Evolutionary conservation across 2,797 vertebrate genomes (phyloP).

Genomic region (Linurgus olivaceus): DNA sequence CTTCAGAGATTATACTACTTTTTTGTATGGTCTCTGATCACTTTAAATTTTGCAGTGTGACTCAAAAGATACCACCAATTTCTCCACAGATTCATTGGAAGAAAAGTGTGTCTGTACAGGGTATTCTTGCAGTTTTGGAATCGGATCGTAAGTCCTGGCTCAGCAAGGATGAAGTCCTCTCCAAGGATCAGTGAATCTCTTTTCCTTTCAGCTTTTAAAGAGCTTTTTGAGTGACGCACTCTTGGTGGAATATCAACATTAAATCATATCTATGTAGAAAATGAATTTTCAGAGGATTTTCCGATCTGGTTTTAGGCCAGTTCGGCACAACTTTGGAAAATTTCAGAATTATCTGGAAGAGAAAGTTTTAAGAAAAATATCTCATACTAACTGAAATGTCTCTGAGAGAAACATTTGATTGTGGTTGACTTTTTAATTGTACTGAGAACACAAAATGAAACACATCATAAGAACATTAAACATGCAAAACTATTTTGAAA

Average conservation of each 20-base stretch:
- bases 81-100: background rate
- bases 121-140: background rate
- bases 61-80: background rate
- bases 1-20: background rate
- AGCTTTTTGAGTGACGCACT: background rate
- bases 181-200: background rate
- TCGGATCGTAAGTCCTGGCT: background rate
- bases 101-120: background rate
- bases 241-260: background rate
- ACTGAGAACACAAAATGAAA: conserved; percentile 39
- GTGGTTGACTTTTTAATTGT: conserved; percentile 32
- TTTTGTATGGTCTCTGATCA: background rate
- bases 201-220: conserved; percentile 1
- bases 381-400: background rate
- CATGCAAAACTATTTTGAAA: conserved; percentile 17
- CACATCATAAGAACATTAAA: conserved; percentile 29
- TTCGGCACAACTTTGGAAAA: background rate
- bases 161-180: background rate
- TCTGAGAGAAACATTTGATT: background rate
- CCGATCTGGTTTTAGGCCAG: background rate
- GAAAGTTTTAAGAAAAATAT: background rate
- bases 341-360: background rate
- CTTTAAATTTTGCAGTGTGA: background rate
- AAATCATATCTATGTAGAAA: background rate
- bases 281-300: background rate